Percentiles rank a stretch among this genome's conserved stretches.
These are phyloP conservation scores for Pangasianodon hypophthalmus DNA, from an alignment of 2,113 vertebrate species.

Conservation along the genomic window DNA sequence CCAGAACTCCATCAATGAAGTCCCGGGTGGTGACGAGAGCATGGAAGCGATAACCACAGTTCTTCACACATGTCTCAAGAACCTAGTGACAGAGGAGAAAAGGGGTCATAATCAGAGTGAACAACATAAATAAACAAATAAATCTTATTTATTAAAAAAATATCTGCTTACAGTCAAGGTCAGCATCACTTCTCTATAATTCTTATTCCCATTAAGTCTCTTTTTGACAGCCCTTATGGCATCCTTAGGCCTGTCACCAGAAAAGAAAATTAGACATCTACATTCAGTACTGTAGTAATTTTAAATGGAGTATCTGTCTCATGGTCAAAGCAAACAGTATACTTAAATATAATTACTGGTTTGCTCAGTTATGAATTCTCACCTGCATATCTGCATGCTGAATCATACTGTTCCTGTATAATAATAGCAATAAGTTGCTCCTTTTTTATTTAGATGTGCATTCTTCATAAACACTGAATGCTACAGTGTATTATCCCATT, in stretches of 20 bases:
- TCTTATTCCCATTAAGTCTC: conserved; percentile 92
- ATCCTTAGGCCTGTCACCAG: conserved; percentile 87
- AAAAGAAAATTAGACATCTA: neutral
- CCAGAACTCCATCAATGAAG: conserved; percentile 93
- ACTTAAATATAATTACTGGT: neutral
- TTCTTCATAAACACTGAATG: neutral
- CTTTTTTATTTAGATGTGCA: neutral
- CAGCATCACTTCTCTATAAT: conserved; percentile 97
- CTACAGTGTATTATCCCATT: neutral
- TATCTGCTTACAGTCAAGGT: conserved; percentile 86
- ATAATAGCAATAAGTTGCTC: neutral
- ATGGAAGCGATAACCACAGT: conserved; percentile 98
- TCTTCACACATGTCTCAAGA: conserved; percentile 96
- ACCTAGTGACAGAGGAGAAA: conserved; percentile 73
- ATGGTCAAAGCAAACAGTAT: neutral
- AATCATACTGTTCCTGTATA: neutral
- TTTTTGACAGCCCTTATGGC: conserved; percentile 96
- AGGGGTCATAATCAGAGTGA: neutral
- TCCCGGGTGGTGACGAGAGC: conserved; percentile 91
- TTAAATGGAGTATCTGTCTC: neutral
- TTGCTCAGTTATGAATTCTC: conserved; percentile 1
- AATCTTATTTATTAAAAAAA: neutral
- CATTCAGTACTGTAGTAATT: neutral
- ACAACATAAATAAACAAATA: neutral
- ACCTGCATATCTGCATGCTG: neutral